phyloP scores from a whole-genome alignment of 2,888 invertebrate genomes.

The Ormyrus labotus region DNA sequence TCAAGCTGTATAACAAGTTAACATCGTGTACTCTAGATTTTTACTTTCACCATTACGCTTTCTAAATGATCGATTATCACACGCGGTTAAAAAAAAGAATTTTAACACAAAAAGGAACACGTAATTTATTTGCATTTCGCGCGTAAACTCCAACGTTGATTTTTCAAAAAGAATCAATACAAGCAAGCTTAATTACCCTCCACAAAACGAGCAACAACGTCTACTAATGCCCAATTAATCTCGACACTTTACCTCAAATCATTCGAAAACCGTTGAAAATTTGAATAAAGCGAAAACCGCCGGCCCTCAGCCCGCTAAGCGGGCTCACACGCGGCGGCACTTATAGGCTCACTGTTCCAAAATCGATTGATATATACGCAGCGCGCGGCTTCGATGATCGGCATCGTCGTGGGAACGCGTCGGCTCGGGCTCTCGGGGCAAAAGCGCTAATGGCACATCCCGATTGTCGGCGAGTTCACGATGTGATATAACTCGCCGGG shows the following conservation, averaged over 20 bases:
- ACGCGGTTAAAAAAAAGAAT: no score
- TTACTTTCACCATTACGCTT: neutral
- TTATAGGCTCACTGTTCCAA: no score
- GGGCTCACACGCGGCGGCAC: no score
- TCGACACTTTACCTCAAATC: neutral
- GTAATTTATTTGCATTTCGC: neutral
- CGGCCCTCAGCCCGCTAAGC: neutral
- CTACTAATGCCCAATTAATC: no score
- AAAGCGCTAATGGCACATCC: conserved; percentile 75
- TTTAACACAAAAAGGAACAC: no score
- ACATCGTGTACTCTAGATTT: neutral
- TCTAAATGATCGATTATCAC: neutral
- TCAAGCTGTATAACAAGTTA: neutral
- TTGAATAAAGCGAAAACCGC: neutral
- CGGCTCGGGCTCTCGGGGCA: conserved; percentile 46
- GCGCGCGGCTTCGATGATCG: no score
- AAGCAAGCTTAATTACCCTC: no score
- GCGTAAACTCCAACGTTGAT: conserved; percentile 6
- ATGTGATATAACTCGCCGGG: conserved; percentile 64
- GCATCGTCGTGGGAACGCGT: conserved; percentile 44
- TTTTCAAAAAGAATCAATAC: no score
- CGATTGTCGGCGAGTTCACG: conserved; percentile 72
- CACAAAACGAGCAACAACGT: no score
- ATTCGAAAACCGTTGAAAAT: neutral
- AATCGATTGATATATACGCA: no score